Conservation (phyloP, 2,888 invertebrate species). For the Cephus spinipes region DNA sequence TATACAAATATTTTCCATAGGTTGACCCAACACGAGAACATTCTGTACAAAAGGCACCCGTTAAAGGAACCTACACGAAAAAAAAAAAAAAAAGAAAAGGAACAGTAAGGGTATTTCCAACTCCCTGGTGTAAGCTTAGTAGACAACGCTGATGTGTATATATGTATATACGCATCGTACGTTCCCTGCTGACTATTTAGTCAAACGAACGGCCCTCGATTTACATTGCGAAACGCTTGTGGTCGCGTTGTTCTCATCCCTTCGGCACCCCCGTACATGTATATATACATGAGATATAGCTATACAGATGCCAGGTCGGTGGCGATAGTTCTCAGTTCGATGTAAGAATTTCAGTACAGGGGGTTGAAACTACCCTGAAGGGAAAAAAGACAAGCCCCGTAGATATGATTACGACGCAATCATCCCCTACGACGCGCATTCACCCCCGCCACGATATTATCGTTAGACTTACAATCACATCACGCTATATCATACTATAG, state of each 20-base stretch:
- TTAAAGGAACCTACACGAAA: too few species aligned
- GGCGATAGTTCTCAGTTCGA: not conserved
- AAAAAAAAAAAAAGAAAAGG: too few species aligned
- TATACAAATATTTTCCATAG: not conserved
- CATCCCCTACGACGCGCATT: conserved; percentile 30
- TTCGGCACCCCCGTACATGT: not conserved
- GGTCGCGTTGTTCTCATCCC: conserved; percentile 12
- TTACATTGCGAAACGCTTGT: conserved; percentile 57
- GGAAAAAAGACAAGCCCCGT: not conserved
- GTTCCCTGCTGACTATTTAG: conserved; percentile 53
- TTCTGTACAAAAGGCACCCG: not conserved
- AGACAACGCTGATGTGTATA: not conserved
- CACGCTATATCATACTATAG: too few species aligned
- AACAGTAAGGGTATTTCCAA: not conserved
- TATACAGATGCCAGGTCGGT: not conserved
- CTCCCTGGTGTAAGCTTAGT: not conserved
- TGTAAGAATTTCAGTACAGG: not conserved
- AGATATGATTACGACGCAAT: conserved; percentile 37
- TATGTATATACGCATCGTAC: not conserved
- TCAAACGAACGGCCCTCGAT: conserved; percentile 59
- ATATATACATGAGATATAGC: not conserved
- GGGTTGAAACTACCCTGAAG: not conserved
- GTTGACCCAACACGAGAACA: not conserved
- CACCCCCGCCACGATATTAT: too few species aligned
- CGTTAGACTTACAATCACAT: too few species aligned